Evolutionary conservation across 2,888 invertebrate species (phyloP).

Genomic region (Holacanthella duospinosa): DNA sequence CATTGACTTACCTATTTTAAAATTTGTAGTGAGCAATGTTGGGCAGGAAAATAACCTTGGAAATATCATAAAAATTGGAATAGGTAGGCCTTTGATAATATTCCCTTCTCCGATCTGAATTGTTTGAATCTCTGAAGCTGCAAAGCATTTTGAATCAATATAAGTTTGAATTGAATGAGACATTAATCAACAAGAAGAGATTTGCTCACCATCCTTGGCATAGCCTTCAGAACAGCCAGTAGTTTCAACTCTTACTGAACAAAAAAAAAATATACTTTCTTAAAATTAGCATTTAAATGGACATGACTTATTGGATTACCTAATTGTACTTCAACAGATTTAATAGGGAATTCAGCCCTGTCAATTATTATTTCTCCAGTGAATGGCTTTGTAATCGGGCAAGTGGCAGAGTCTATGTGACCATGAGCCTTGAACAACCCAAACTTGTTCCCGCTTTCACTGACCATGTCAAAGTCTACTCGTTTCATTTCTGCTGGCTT

Average conservation of each 20-base stretch:
- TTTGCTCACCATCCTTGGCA: slow-evolving; percentile 65
- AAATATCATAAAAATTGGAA: slow-evolving; percentile 91
- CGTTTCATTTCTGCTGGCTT: slow-evolving; percentile 33
- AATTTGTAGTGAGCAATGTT: slow-evolving; percentile 76
- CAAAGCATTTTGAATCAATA: slow-evolving; percentile 30
- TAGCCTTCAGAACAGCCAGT: slow-evolving; percentile 88
- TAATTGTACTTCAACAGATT: slow-evolving; percentile 86
- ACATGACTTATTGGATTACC: not conserved
- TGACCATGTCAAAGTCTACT: slow-evolving; percentile 35
- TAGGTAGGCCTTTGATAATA: slow-evolving; percentile 62
- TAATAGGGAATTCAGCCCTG: slow-evolving; percentile 55
- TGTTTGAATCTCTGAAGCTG: slow-evolving; percentile 95
- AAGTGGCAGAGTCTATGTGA: slow-evolving; percentile 58
- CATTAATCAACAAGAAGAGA: not conserved
- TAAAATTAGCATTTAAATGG: not conserved
- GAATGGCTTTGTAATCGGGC: slow-evolving; percentile 73
- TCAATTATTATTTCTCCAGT: slow-evolving; percentile 62
- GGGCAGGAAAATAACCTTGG: slow-evolving; percentile 92
- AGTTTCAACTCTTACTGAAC: slow-evolving; percentile 79
- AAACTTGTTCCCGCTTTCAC: slow-evolving; percentile 34
- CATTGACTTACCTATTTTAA: slow-evolving; percentile 71
- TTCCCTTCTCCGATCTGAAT: slow-evolving; percentile 94
- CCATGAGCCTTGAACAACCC: slow-evolving; percentile 36
- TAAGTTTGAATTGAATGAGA: not conserved
- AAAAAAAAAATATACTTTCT: not conserved